Base-by-base conservation (phyloP, 2,888 invertebrate species). In the Sarcophaga subvicina region DNA sequence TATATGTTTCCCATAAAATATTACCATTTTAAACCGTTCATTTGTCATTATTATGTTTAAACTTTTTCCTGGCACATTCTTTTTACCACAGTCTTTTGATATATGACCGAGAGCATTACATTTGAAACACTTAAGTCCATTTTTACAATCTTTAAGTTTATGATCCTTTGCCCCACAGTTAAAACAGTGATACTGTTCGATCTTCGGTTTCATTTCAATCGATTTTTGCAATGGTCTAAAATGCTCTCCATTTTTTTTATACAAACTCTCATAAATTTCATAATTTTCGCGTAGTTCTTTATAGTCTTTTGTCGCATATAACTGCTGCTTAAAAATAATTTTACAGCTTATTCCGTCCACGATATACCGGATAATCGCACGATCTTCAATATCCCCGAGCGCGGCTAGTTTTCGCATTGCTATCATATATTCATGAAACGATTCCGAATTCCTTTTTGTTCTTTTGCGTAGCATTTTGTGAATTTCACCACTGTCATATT, bases 91-190 rank as follows among this genome's bases (percentile, higher is more conserved):
- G 1, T 14, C 25, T 71, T 25, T 27, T 3, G 62, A 3, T 60
- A 72, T 72, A 63, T 72, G 67, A 27, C 49, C 67, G 54, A 54
- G 14, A 12, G 22, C 22, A 17, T 27, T 71, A 22, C 54, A 71
- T 71, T 54, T 25, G 54, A 67, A 67, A 59, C 77, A 78, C 49
- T 59, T 78, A 17, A 67, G 59, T 11, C 54, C 67, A 4, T 20
- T 17, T 70, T 8, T 64, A 66, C 64, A 76, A 22, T 76, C 76
- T 12, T 20, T 22, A 14, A n/a, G 64, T 64, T 66, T 64, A 66
- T 64, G 76, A 14, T 20, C 6, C 66, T 66, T 76, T 4, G 76
- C 45, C 8, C 66, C 76, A 49, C 64, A 69, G 10, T 69, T 69
- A 47, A n/a, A 69, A 69, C 69, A 69, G n/a, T 10, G 69, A 20